Conservation (phyloP, 2,113 vertebrate species). For the Harpagus bidentatus region DNA sequence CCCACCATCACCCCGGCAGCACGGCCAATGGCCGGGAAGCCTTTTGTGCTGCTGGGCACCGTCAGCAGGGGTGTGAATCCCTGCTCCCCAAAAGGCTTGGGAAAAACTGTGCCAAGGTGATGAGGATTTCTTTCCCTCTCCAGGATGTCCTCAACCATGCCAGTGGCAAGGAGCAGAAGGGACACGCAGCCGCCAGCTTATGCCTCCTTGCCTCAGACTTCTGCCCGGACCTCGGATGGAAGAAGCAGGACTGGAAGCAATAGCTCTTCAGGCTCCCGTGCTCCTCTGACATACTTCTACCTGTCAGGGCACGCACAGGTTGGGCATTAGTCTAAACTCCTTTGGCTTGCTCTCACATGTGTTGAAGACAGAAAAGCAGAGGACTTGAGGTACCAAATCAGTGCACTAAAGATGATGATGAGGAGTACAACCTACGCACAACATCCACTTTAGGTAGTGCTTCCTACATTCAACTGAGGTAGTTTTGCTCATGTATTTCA, state of each 20-base stretch:
- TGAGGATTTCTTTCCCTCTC: not conserved
- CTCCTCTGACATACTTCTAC: not conserved
- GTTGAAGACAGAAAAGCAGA: not conserved
- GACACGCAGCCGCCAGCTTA: not conserved
- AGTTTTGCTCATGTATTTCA: not conserved
- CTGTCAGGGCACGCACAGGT: not conserved
- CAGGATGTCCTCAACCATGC: not conserved
- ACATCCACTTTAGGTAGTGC: not conserved
- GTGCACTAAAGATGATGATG: rapidly evolving
- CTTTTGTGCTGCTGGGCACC: not conserved
- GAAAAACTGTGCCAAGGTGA: rapidly evolving
- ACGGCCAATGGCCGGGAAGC: rapidly evolving
- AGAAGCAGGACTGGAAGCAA: too few relatives aligned
- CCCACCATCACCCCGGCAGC: too few relatives aligned
- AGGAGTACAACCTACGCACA: not conserved
- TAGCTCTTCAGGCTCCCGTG: rapidly evolving
- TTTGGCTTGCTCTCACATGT: not conserved
- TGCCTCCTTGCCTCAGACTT: not conserved
- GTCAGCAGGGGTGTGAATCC: not conserved
- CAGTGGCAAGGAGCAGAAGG: not conserved
- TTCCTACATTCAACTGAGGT: constrained; percentile 36
- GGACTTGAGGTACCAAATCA: not conserved
- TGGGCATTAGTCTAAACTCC: not conserved
- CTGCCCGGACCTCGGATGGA: not conserved
- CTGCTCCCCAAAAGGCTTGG: not conserved